Evolutionary conservation across 2,888 invertebrate species (phyloP).

Genomic region (Synanthedon vespiformis): DNA sequence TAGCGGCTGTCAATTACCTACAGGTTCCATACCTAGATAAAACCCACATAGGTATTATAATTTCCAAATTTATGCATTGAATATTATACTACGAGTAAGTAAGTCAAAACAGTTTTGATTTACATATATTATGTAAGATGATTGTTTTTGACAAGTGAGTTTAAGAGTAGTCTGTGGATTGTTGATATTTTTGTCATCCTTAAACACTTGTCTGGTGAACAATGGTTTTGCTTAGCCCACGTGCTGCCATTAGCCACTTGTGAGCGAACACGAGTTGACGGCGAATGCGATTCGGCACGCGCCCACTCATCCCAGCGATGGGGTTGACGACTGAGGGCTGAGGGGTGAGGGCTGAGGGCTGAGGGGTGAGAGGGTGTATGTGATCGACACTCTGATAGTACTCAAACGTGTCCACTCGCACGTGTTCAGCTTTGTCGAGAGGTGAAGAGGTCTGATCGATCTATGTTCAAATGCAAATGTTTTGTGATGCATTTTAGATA

Average conservation of each 20-base stretch:
- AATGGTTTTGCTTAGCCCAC: slow-evolving; percentile 20
- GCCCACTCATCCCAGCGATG: slow-evolving; percentile 18
- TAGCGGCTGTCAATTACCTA: no score
- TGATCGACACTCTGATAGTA: slow-evolving; percentile 19
- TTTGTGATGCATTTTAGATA: no score
- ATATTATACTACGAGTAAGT: no score
- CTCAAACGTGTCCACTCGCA: slow-evolving; percentile 9
- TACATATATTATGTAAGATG: no score
- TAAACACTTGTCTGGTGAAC: slow-evolving; percentile 13
- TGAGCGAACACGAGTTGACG: slow-evolving; percentile 8
- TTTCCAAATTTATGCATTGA: no score
- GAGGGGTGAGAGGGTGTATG: slow-evolving; percentile 12
- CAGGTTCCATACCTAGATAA: no score
- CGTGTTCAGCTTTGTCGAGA: slow-evolving; percentile 10
- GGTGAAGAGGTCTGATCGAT: not conserved
- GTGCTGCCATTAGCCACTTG: slow-evolving; percentile 42
- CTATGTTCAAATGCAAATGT: not conserved
- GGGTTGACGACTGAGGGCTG: not conserved
- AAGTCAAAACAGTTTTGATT: no score
- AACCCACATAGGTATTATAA: no score
- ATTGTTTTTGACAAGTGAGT: no score
- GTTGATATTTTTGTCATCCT: not conserved
- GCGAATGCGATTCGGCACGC: slow-evolving; percentile 44
- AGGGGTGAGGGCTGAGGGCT: slow-evolving; percentile 2
- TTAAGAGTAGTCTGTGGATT: no score